A percentile compares a stretch with the other conserved stretches of the same genome.
phyloP scores from a whole-genome alignment of 1,140 invertebrate species.

The Coptotermes formosanus region DNA sequence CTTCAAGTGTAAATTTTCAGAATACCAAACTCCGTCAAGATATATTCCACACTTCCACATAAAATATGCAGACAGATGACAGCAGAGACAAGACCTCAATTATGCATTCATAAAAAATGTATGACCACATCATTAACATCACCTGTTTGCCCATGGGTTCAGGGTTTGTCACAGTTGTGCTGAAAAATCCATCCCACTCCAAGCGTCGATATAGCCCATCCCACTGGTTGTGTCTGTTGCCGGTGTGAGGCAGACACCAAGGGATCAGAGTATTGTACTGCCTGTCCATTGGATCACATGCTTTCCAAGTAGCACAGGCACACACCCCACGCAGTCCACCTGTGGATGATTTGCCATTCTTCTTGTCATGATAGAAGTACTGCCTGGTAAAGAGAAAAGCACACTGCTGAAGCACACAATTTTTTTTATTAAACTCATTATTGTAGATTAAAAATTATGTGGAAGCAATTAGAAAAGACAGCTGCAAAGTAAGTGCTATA shows the following conservation, averaged over 20 bases:
- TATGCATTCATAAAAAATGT: too few species aligned
- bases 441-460: too few species aligned
- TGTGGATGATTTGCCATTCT: conserved; percentile 58
- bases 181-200: conserved; percentile 83
- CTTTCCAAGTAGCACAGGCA: conserved; percentile 62
- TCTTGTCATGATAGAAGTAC: conserved; percentile 71
- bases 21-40: too few species aligned
- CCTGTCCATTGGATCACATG: conserved; percentile 70
- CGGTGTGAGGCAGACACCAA: conserved; percentile 88
- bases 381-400: conserved; percentile 47
- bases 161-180: conserved; percentile 84
- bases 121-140: background rate
- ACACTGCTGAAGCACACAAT: too few species aligned
- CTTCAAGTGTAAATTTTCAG: too few species aligned
- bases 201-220: conserved; percentile 68
- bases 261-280: conserved; percentile 86
- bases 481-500: too few species aligned
- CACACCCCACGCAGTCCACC: conserved; percentile 76
- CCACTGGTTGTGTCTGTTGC: conserved; percentile 85
- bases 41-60: too few species aligned
- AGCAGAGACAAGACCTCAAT: too few species aligned
- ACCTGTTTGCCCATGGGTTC: conserved; percentile 91
- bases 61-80: too few species aligned
- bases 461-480: too few species aligned
- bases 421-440: too few species aligned